These are phyloP conservation scores for Micrastur ruficollis DNA, from an alignment of 2,797 vertebrate species.

Conservation along the genomic window DNA sequence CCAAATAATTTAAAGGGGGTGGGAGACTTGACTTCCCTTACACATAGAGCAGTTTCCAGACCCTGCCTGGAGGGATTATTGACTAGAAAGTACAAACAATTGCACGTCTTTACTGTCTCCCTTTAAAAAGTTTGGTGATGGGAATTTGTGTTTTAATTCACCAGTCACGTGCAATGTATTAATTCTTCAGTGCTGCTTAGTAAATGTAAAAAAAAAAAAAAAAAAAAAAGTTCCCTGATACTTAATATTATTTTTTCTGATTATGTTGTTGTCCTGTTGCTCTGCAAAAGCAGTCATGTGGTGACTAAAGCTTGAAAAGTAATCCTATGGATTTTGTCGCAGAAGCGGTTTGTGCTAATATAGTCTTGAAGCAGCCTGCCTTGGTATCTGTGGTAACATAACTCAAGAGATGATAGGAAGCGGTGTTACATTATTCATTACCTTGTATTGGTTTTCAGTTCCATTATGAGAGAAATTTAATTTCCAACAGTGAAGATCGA, in stretches of 20 bases:
- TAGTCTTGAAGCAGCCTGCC: background rate
- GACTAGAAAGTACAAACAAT: background rate
- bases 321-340: background rate
- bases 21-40: background rate
- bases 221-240: background rate
- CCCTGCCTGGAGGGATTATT: background rate
- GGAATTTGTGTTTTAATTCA: background rate
- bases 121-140: background rate
- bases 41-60: background rate
- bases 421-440: background rate
- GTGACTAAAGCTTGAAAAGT: background rate
- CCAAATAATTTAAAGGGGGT: background rate
- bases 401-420: background rate
- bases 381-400: background rate
- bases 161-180: background rate
- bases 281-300: background rate
- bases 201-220: background rate
- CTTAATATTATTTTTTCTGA: background rate
- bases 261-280: background rate
- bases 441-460: background rate
- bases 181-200: background rate
- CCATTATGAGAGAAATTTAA: background rate
- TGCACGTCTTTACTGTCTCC: background rate
- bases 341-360: background rate
- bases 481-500: background rate